Evolutionary conservation across 2,797 vertebrate species (phyloP), one percentile per base, ranked within the genome.

Genomic region (Neosilurus mollespiculum): DNA sequence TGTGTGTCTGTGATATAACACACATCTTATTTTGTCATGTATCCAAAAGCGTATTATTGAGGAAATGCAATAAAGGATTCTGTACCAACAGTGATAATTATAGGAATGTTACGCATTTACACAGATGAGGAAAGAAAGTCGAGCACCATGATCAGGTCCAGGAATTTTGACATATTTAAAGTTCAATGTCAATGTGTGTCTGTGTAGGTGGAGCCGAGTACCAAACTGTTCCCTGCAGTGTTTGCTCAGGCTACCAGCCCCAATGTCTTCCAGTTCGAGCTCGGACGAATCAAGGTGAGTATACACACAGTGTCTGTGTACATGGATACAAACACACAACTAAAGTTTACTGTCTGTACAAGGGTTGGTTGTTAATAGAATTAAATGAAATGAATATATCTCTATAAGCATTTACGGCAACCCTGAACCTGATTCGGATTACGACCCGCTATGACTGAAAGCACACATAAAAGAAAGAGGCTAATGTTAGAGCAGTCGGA

Each of bases 161-260:
- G 22, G 22, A 9, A 12, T 12, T 49, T 70, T 43, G 10, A 9
- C 20, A 3, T 10, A 15, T 16, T 43, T 14, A 10, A 58, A 37
- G 20, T 24, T 22, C 10, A 58, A 9, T 58, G 53, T 58, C 22
- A 75, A 53, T 84, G 18, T 67, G 15, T 78, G 12, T 87, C 22
- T 37, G 82, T 90, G 66, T 90, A 99, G 97, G 97, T 99, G 93
- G 97, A 99, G 88, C 96, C 97, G 6, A 98, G 97, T 66, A 98
- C 97, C 0, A 98, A 98, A 86, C 93, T 99, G 86, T 98, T 99
- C 88, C 97, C 97, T 80, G 97, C 97, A 30, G 97, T 98, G 79
- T 98, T 99, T 90, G 97, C 97, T 58, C 96, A 97, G 90, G 97
- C 97, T 79, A 99, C 97, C 37, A 98, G 97, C 81, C 97, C 96